Evolutionary conservation across 2,797 vertebrate species (phyloP), one percentile per base, ranked within the genome.

Genomic region (Pseudotriccus pelzelni): DNA sequence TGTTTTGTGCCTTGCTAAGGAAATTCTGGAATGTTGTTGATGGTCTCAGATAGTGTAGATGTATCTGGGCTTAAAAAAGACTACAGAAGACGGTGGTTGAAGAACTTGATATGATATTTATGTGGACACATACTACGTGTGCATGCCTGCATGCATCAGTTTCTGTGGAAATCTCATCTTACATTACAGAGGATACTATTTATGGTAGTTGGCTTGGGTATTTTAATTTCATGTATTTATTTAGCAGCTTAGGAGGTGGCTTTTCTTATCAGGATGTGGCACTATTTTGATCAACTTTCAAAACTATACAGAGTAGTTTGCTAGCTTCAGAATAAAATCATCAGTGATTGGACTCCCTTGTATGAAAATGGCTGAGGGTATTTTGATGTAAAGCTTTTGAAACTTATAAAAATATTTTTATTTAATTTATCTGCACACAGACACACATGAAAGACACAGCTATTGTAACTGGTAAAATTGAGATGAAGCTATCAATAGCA

Each of bases 111-210:
- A 17, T 34, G 23, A 2, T 68, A 37, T 30, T 74, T 79, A 21
- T 24, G 22, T 14, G 15, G 10, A 46, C 2, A 2, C 9, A 9
- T 27, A 12, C 14, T 74, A 20, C 0, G 0, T 36, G 10, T 82
- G 19, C 17, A 3, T 60, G 44, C 28, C 21, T 60, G 3, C 22
- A 8, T 78, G 23, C 41, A 41, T 82, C 32, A n/a, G 23, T 92
- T 73, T 76, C 55, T 17, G 56, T 84, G 84, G 63, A 84, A 90
- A 47, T 37, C 27, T 89, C n/a, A 24, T 84, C 21, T 84, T 10
- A 74, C 7, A 2, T 78, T 69, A 18, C 30, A 73, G 23, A 41
- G 23, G 18, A 12, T 76, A 6, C 28, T 90, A 3, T 47, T 84
- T 82, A 5, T 74, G 24, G 46, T 50, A 53, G 58, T 13, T 86